phyloP scores from a whole-genome alignment of 2,888 invertebrate species.

The Ecdyonurus torrentis region DNA sequence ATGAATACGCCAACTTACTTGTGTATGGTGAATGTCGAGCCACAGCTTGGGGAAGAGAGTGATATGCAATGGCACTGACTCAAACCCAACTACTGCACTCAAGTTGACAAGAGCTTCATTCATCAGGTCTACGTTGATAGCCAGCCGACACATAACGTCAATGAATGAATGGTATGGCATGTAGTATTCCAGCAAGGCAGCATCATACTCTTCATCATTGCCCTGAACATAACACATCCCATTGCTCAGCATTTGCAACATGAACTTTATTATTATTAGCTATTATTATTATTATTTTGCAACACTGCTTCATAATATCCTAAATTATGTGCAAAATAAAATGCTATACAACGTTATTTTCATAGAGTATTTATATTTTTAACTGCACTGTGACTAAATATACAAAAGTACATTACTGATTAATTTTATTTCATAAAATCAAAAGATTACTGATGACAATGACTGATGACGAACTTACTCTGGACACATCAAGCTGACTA shows the following conservation, averaged over 20 bases:
- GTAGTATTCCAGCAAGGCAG: conserved; percentile 58
- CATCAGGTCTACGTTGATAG: conserved; percentile 73
- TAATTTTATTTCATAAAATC: no score
- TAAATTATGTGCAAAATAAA: no score
- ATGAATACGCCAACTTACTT: no score
- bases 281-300: no score
- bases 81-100: conserved; percentile 78
- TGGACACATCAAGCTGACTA: conserved; percentile 49
- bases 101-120: conserved; percentile 71
- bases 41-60: conserved; percentile 82
- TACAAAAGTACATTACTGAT: no score
- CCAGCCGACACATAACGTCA: conserved; percentile 71
- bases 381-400: no score
- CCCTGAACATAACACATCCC: conserved; percentile 41
- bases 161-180: conserved; percentile 79
- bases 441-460: no score
- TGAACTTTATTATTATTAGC: no score
- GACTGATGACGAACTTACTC: conserved; percentile 34
- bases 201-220: conserved; percentile 59
- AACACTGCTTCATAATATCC: no score
- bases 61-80: conserved; percentile 73
- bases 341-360: no score
- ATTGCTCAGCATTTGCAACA: no score
- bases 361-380: no score
- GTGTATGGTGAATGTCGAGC: conserved; percentile 70